Base-by-base conservation (phyloP, 2,797 vertebrate genomes). In the Champsocephalus gunnari region DNA sequence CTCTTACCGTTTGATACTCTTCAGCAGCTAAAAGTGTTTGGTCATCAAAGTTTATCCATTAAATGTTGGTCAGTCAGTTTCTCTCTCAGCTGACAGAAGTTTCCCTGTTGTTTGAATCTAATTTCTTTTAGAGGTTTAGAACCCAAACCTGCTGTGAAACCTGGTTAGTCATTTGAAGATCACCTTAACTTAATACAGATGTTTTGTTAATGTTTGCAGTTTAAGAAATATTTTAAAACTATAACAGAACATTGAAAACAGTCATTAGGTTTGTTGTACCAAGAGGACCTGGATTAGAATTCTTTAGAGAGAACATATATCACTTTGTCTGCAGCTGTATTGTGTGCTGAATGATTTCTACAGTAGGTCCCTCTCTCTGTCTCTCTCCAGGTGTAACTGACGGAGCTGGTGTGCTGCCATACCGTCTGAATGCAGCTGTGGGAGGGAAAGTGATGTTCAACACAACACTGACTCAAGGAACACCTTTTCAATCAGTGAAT, bases 391-490 rank as follows among this genome's bases (percentile, higher is more conserved):
- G 81, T 58, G 49, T 56, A 5, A 77, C 58, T 48, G 19, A 73
- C 2, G 86, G 66, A 19, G 9, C 1, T 11, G 76, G 67, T 11
- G 49, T 87, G 50, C 49, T 88, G 3, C 83, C 84, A 32, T n/a
- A 85, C 48, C 16, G 5, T 51, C 34, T 38, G 34, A 28, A 0
- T 24, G 79, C 70, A 59, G 3, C 34, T 58, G 85, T 70, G 9
- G 88, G 81, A 66, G 73, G 8, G 12, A 83, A 28, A 3, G 77
- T 89, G 72, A 71, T 0, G 6, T 87, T 92, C 49, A 66, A 5
- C 16, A 77, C 83, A 24, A 76, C 63, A 13, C 0, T 87, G 43
- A 45, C 17, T 16, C 75, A 74, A 47, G 21, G 8, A 38, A 38
- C 34, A 38, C 0, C 34, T 1, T 38, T 38, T 38, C 8, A 9